Evolutionary conservation across 2,113 vertebrate species (phyloP).

Genomic region (Meleagris gallopavo): DNA sequence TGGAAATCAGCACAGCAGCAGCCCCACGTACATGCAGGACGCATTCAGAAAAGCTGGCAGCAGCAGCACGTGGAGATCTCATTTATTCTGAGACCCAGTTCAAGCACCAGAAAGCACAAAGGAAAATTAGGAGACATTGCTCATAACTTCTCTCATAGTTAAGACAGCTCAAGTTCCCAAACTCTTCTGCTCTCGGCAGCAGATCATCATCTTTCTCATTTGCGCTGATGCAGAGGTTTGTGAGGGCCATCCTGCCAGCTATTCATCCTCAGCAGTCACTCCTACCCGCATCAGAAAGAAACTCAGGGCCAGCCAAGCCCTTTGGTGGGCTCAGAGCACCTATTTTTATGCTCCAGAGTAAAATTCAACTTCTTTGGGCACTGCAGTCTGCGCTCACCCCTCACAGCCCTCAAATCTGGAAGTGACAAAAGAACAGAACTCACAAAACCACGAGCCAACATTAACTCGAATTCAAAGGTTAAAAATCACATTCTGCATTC

Average conservation of each 20-base stretch:
- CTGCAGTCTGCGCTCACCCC: not conserved
- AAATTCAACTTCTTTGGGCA: not conserved
- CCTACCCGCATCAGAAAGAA: not conserved
- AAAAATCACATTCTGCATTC: slow-evolving; percentile 22
- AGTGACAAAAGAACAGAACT: not conserved
- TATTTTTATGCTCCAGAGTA: not conserved
- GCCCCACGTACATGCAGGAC: accelerated
- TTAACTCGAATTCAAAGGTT: not conserved
- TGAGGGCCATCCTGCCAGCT: not conserved
- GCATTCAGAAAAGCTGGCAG: not conserved
- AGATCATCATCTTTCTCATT: not conserved
- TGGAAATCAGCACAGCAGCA: not conserved
- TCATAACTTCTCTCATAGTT: not conserved
- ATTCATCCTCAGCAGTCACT: not conserved
- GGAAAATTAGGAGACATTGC: not conserved
- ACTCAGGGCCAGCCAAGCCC: not conserved
- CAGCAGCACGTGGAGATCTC: not conserved
- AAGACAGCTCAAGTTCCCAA: not conserved
- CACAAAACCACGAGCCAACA: not conserved
- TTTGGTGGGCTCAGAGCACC: not conserved
- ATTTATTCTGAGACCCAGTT: not conserved
- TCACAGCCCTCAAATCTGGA: not conserved
- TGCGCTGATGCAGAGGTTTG: not conserved
- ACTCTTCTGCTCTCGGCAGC: not conserved
- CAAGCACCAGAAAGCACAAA: not conserved